Evolutionary conservation across 2,888 invertebrate species (phyloP), one percentile per base, ranked within the genome.

Genomic region (Seira ritae): DNA sequence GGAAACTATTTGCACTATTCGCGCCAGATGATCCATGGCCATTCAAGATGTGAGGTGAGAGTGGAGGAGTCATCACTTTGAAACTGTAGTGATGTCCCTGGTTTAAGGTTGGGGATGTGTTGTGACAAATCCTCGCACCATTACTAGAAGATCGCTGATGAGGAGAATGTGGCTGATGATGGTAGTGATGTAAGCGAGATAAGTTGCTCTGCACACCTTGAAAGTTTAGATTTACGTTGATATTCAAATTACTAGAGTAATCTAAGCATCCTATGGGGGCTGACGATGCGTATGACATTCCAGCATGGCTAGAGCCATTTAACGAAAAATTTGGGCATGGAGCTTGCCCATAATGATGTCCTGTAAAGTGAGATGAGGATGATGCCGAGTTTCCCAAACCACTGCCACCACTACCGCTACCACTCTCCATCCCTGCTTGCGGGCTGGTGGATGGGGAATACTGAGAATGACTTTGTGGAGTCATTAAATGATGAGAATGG

Each of bases 61-160:
- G 70, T 1, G 88, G 88, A 19, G 87, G 87, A 31, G 88, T 87
- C 88, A 88, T 88, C 15, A 88, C 87, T 82, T 87, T 87, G 22
- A 88, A 88, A 55, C 86, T 87, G 77, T 88, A 88, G 71, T 88
- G 87, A 66, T 81, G 77, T 31, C 77, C 65, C 42, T 80, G 82
- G 73, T 72, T 80, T 37, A 84, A 71, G 24, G 71, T 37, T 62
- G 80, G 71, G 67, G 75, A 50, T 6, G 73, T 24, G 24, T 23
- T 31, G 67, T 67, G 66, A 22, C 74, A 42, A 50, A 60, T 37
- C 46, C 67, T 50, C 19, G 17, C 37, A 31, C 68, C 17, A 23
- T 8, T 31, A 31, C 31, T 31, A 2, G 31, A 31, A 8, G 31
- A 66, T 20, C 78, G 75, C 20, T 82, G 81, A 66, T 72, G 80